Base-by-base conservation (phyloP, 2,113 vertebrate species). In the Acrocephalus kingi region DNA sequence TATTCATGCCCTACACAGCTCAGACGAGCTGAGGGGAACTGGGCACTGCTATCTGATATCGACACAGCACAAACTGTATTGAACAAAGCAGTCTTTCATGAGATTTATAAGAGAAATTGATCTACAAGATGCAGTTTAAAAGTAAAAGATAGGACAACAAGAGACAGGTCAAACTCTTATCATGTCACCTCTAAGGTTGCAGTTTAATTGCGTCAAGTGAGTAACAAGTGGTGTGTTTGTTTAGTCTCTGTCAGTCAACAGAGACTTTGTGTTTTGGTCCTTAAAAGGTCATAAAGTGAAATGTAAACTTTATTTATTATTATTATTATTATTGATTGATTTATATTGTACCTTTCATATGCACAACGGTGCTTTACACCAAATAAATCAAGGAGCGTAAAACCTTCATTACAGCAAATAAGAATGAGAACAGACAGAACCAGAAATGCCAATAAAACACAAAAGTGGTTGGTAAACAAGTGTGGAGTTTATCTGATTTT, bases 311-410 rank as follows among this genome's bases (percentile, higher is more conserved):
- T 77, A 89, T 72, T 18, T 61, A 62, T 96, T 91, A 72, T 73
- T 66, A 75, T 69, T 84, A 92, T 35, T 35, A 35, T 35, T 35
- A 35, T 89, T 92, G 78, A 96, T 87, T 67, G 78, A 96, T 96
- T 96, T 93, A 90, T 64, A 77, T 37, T 33, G 39, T 80, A 48
- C 58, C 72, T 89, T 89, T 90, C 6, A 0, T 75, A 69, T 30
- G 72, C 48, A 45, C 45, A 79, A 88, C 21, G 37, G 69, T 35
- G 19, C 28, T 62, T 72, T 68, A 56, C 84, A 75, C 48, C 84
- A 94, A 88, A 96, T 94, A 96, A 96, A 97, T 94, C 90, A 91
- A 68, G 37, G 39, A 78, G 54, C 11, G 2, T 93, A 96, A 97
- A 94, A 80, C 92, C 46, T 74, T 85, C 74, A 85, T 87, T 88